These are phyloP conservation scores for Leguminivora glycinivorella DNA, from an alignment of 1,140 invertebrate genomes.

Conservation along the genomic window DNA sequence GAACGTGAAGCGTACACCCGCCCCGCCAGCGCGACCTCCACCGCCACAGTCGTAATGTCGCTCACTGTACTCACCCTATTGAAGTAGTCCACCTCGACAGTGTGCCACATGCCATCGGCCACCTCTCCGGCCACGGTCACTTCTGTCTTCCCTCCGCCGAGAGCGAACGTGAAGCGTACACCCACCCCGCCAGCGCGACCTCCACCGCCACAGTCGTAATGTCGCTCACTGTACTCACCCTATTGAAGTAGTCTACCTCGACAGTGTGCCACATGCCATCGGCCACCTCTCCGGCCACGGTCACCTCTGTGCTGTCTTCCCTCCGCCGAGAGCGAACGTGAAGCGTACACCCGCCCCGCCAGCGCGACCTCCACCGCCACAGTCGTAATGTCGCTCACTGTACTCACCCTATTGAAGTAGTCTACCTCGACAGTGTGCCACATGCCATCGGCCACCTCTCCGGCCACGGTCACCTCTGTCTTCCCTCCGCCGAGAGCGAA, in stretches of 20 bases:
- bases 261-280: conserved; percentile 98
- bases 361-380: conserved; percentile 82
- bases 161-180: no score
- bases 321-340: conserved; percentile 93
- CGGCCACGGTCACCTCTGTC: conserved; percentile 85
- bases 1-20: no score
- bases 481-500: conserved; percentile 92
- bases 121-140: conserved; percentile 88
- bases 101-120: conserved; percentile 96
- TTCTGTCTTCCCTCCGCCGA: no score
- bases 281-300: conserved; percentile 86
- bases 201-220: conserved; percentile 83
- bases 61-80: conserved; percentile 88
- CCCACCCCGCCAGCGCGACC: no score
- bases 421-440: conserved; percentile 96
- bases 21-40: conserved; percentile 83
- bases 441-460: conserved; percentile 91
- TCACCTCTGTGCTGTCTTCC: conserved; percentile 85
- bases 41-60: conserved; percentile 85
- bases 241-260: conserved; percentile 92
- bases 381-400: conserved; percentile 63
- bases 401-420: conserved; percentile 90
- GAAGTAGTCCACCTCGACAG: conserved; percentile 90
- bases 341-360: conserved; percentile 87
- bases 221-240: conserved; percentile 75